Base-by-base conservation (phyloP, 2,113 vertebrate genomes). In the Suncus etruscus region DNA sequence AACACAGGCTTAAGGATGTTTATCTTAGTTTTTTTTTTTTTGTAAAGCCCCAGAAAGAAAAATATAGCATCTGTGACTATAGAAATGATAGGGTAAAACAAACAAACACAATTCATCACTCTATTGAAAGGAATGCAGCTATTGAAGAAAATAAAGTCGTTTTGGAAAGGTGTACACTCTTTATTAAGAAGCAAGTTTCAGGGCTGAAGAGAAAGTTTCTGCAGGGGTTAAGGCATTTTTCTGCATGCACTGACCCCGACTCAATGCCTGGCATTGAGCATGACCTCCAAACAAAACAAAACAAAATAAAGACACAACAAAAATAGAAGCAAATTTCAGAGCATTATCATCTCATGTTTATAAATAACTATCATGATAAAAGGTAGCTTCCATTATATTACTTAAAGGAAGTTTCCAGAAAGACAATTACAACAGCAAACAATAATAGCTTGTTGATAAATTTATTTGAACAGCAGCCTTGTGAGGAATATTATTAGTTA, bases 271-370 rank as follows among this genome's bases (percentile, higher is more conserved):
- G 58, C 51, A 54, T 15, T 54, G 51, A 10, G 7, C 39, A 39
- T 61, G 58, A 20, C 15, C 58, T 20, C 58, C 58, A 61, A 61
- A 16, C 16, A 61, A 20, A 61, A 39, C 39, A 39, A 61, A 20
- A 61, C 58, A 22, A 61, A 54, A 54, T 10, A 12, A 54, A 61
- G 58, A 61, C 18, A 61, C 58, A 27, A 58, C 75, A 69, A 91
- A 89, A 39, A 39, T 39, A 39, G 51, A 69, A 90, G 66, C 14
- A 79, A 82, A 25, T 79, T 84, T 65, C 29, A 77, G 72, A 76
- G 31, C 63, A 51, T 25, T 78, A 32, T 29, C 16, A 9, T 24
- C 29, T 48, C 47, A 63, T 31, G 9, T 70, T 78, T 92, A 27
- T 76, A 68, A 88, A 75, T 22, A 88, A 51, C 51, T 16, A 83